These are phyloP conservation scores for Pseudococcus longispinus DNA, from an alignment of 2,888 invertebrate species.

Conservation along the genomic window DNA sequence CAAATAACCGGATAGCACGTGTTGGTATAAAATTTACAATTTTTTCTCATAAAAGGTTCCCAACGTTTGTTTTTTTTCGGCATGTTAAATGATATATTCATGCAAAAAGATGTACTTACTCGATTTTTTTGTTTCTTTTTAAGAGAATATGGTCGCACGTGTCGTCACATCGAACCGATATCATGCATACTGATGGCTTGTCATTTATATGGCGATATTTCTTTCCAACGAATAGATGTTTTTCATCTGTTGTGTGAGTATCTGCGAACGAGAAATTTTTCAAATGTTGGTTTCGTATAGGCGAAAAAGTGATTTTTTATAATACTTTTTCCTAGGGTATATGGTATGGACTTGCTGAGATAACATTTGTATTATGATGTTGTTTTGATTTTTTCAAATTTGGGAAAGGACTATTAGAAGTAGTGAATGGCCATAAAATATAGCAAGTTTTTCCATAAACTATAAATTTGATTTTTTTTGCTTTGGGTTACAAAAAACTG, in stretches of 20 bases:
- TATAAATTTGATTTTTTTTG: too few species aligned
- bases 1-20: conserved; percentile 3
- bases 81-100: background rate
- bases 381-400: too few species aligned
- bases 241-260: background rate
- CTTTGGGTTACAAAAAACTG: too few species aligned
- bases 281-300: too few species aligned
- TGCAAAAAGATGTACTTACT: background rate
- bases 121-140: background rate
- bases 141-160: background rate
- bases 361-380: too few species aligned
- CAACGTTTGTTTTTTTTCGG: background rate
- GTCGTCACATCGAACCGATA: background rate
- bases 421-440: too few species aligned
- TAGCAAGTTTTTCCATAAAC: too few species aligned
- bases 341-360: too few species aligned
- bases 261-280: background rate
- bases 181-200: background rate
- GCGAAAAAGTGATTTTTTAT: too few species aligned
- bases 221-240: background rate
- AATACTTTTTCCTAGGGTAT: too few species aligned
- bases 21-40: background rate
- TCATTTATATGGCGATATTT: background rate
- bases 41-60: background rate
- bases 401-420: too few species aligned